These are phyloP conservation scores for Galaxias olidus DNA, from an alignment of 2,797 vertebrate genomes.

Conservation along the genomic window DNA sequence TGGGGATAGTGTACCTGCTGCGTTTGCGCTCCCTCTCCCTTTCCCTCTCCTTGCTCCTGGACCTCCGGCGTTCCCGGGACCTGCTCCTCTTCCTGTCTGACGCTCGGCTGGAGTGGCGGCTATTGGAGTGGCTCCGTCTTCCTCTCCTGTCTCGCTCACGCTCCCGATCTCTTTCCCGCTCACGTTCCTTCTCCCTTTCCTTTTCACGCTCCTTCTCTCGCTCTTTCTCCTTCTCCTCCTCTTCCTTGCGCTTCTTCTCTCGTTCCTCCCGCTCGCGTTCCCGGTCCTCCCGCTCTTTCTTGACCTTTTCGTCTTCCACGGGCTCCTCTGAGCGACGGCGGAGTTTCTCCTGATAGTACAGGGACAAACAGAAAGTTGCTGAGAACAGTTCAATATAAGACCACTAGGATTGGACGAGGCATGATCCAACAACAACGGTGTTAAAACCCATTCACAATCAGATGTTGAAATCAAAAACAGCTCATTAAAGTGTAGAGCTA, in stretches of 20 bases:
- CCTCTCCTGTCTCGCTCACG: conserved; percentile 84
- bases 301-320: conserved; percentile 81
- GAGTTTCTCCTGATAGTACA: conserved; percentile 75
- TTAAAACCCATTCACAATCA: no score
- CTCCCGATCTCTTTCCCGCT: conserved; percentile 72
- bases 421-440: no score
- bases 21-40: conserved; percentile 87
- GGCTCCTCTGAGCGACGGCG: conserved; percentile 85
- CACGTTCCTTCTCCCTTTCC: conserved; percentile 82
- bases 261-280: conserved; percentile 83
- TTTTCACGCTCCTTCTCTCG: conserved; percentile 80
- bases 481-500: background rate
- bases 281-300: conserved; percentile 75
- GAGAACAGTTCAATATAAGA: background rate
- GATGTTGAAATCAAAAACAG: no score
- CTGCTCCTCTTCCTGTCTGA: conserved; percentile 91
- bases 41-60: conserved; percentile 89
- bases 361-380: background rate
- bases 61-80: conserved; percentile 90
- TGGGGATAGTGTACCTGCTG: conserved; percentile 80
- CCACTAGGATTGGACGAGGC: no score
- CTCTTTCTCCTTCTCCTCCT: conserved; percentile 82
- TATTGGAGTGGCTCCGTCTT: conserved; percentile 90
- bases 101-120: conserved; percentile 89
- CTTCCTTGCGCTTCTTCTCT: conserved; percentile 82